A percentile compares a stretch with the other conserved stretches of the same genome.
Conservation (phyloP, 2,797 vertebrate species). For the Enteromius radiatus region DNA sequence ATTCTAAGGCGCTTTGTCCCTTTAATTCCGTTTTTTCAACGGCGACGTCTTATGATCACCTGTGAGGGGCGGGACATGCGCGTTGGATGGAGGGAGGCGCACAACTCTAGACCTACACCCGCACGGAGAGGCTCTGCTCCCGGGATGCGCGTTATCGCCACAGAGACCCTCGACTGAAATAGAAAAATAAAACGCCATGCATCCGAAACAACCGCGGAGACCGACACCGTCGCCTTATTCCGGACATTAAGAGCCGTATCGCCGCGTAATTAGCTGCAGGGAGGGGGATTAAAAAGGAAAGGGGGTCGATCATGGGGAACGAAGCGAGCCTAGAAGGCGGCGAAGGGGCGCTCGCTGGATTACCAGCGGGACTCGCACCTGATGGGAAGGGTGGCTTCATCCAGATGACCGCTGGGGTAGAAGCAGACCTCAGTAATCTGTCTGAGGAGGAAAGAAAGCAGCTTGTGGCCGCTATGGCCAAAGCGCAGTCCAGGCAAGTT, state of each 20-base stretch:
- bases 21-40: constrained; percentile 73
- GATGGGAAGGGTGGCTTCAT: constrained; percentile 81
- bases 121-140: constrained; percentile 64
- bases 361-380: constrained; percentile 81
- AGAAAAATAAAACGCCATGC: constrained; percentile 65
- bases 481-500: constrained; percentile 89
- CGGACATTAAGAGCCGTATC: constrained; percentile 64
- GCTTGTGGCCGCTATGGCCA: constrained; percentile 91
- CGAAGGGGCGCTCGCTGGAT: constrained; percentile 79
- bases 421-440: constrained; percentile 87
- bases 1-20: constrained; percentile 61
- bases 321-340: constrained; percentile 93
- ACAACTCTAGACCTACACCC: constrained; percentile 65
- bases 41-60: constrained; percentile 75
- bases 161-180: constrained; percentile 55
- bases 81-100: constrained; percentile 59
- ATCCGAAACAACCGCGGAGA: constrained; percentile 51
- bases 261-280: constrained; percentile 59
- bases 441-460: constrained; percentile 90
- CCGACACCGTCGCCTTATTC: constrained; percentile 56
- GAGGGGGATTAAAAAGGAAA: constrained; percentile 58
- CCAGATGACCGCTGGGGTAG: constrained; percentile 83
- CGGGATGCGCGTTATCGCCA: constrained; percentile 73
- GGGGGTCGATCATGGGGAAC: constrained; percentile 89
- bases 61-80: constrained; percentile 81